phyloP scores from a whole-genome alignment of 2,797 vertebrate species.

The Sebastes melanostomus region DNA sequence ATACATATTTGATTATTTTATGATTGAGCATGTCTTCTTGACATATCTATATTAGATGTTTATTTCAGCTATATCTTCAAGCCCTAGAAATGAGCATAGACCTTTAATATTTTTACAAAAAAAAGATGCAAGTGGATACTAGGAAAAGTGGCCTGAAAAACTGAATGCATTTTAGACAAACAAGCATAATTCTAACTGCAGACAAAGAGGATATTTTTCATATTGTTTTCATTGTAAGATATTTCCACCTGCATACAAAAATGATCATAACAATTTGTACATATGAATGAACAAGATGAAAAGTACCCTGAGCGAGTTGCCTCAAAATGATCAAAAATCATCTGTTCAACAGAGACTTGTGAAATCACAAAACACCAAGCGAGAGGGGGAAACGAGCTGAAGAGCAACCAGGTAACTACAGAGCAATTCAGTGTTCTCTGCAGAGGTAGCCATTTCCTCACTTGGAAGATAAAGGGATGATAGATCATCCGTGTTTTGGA shows the following conservation, averaged over 20 bases:
- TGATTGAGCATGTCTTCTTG: background rate
- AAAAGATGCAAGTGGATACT: background rate
- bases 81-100: background rate
- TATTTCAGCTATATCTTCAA: background rate
- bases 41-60: background rate
- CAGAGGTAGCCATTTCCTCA: constrained; percentile 42
- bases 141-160: background rate
- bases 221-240: background rate
- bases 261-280: background rate
- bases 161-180: background rate
- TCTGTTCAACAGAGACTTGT: background rate
- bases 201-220: background rate
- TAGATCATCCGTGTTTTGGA: constrained; percentile 49
- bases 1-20: background rate
- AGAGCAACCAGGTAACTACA: constrained; percentile 18
- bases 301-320: background rate
- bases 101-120: background rate
- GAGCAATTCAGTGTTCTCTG: constrained; percentile 26
- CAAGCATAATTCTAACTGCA: background rate
- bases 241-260: background rate
- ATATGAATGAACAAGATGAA: constrained; percentile 9
- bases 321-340: background rate
- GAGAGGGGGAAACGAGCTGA: background rate
- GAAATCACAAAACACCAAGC: background rate
- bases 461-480: constrained; percentile 55